Evolutionary conservation across 1,140 invertebrate genomes (phyloP).

Genomic region (Saccostrea glomerata): DNA sequence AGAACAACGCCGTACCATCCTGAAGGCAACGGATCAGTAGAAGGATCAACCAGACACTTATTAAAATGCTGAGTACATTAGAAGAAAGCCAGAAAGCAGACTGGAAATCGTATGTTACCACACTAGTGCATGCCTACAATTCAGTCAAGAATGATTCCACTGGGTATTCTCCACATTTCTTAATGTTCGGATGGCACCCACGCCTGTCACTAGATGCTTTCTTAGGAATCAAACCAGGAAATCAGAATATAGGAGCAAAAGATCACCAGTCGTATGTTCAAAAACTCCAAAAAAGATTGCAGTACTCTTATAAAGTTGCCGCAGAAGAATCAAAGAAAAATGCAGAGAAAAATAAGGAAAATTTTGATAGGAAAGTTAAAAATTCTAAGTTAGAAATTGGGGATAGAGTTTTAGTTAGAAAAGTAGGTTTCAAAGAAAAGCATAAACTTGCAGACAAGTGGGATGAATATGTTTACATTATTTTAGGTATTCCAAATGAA

Average conservation of each 20-base stretch:
- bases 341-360: neutral
- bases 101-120: slow-evolving; percentile 43
- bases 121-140: slow-evolving; percentile 51
- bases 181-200: slow-evolving; percentile 51
- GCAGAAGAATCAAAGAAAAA: neutral
- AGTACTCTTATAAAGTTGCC: neutral
- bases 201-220: slow-evolving; percentile 39
- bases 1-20: slow-evolving; percentile 53
- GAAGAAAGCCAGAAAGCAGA: slow-evolving; percentile 46
- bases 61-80: slow-evolving; percentile 52
- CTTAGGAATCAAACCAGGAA: neutral
- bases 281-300: neutral
- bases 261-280: neutral
- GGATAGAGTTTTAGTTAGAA: slow-evolving; percentile 54
- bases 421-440: slow-evolving; percentile 46
- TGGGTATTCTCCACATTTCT: slow-evolving; percentile 29
- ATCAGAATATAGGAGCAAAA: neutral
- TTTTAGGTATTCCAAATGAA: slow-evolving; percentile 41
- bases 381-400: slow-evolving; percentile 31
- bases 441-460: slow-evolving; percentile 53
- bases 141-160: slow-evolving; percentile 16
- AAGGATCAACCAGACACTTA: slow-evolving; percentile 50
- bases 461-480: slow-evolving; percentile 50
- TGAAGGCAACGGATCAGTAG: slow-evolving; percentile 41
- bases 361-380: neutral